Percentiles rank a stretch among this genome's conserved stretches.
These are phyloP conservation scores for Neodiprion pinetum DNA, from an alignment of 1,140 invertebrate genomes.

Conservation along the genomic window DNA sequence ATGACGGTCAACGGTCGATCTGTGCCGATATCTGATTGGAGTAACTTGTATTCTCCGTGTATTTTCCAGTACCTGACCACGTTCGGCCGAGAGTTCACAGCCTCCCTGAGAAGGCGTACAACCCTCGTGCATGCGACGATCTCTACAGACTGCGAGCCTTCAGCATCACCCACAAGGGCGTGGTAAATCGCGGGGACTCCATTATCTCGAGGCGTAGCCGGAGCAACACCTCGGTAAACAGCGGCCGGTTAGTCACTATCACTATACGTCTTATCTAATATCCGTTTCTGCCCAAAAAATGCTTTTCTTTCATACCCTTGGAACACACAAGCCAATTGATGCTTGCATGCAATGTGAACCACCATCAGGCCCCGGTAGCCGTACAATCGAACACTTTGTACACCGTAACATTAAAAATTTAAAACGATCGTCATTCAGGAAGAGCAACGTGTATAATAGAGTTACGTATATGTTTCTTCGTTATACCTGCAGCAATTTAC, in stretches of 20 bases:
- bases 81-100: constrained; percentile 83
- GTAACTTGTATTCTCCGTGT: too few relatives aligned
- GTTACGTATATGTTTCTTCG: too few relatives aligned
- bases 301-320: background rate
- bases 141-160: constrained; percentile 87
- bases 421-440: too few relatives aligned
- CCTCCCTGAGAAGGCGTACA: constrained; percentile 82
- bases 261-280: background rate
- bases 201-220: constrained; percentile 82
- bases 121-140: constrained; percentile 80
- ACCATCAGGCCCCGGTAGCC: too few relatives aligned
- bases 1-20: too few relatives aligned
- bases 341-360: too few relatives aligned
- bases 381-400: too few relatives aligned
- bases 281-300: background rate
- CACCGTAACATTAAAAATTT: too few relatives aligned
- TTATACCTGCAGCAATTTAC: too few relatives aligned
- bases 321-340: too few relatives aligned
- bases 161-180: constrained; percentile 86
- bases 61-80: constrained; percentile 76
- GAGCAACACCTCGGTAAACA: constrained; percentile 84
- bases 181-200: constrained; percentile 89
- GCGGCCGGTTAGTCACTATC: constrained; percentile 70
- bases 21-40: too few relatives aligned
- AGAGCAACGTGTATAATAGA: too few relatives aligned